Evolutionary conservation across 1,140 invertebrate species (phyloP).

Genomic region (Drosophila obscura): DNA sequence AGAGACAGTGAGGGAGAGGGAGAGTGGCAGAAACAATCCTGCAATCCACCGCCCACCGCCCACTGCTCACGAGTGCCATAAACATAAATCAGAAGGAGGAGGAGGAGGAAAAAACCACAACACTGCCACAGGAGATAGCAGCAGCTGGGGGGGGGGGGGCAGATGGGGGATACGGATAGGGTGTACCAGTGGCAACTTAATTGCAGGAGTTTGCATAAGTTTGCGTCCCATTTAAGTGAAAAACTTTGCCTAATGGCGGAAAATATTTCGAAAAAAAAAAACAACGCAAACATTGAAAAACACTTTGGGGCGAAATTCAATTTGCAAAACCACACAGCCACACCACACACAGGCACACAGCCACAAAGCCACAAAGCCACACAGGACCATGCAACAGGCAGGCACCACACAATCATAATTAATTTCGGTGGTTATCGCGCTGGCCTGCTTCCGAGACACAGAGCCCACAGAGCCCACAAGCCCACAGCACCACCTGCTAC

Average conservation of each 20-base stretch:
- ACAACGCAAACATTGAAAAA: constrained; percentile 72
- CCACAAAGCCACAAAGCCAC: constrained; percentile 4
- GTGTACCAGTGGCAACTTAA: constrained; percentile 62
- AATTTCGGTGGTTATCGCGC: constrained; percentile 70
- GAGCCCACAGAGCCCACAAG: constrained; percentile 16
- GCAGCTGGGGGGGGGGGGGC: constrained; percentile 3
- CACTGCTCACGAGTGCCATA: constrained; percentile 34
- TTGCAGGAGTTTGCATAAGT: constrained; percentile 78
- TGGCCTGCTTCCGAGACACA: constrained; percentile 48
- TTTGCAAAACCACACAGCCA: constrained; percentile 31
- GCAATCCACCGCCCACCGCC: constrained; percentile 27
- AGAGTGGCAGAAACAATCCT: constrained; percentile 1
- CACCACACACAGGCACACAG: neutral
- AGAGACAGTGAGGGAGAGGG: neutral
- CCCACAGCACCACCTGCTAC: constrained; percentile 9
- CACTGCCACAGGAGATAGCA: constrained; percentile 7
- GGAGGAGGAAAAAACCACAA: constrained; percentile 12
- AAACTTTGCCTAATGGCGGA: constrained; percentile 73
- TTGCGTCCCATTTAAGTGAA: constrained; percentile 60
- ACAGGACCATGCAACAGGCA: neutral
- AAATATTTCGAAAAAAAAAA: constrained; percentile 73
- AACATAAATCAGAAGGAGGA: constrained; percentile 60
- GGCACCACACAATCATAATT: constrained; percentile 80
- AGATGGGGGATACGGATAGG: neutral
- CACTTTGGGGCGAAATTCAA: constrained; percentile 75